phyloP scores from a whole-genome alignment of 2,797 vertebrate species.

The Cryptoblepharus egeriae region DNA sequence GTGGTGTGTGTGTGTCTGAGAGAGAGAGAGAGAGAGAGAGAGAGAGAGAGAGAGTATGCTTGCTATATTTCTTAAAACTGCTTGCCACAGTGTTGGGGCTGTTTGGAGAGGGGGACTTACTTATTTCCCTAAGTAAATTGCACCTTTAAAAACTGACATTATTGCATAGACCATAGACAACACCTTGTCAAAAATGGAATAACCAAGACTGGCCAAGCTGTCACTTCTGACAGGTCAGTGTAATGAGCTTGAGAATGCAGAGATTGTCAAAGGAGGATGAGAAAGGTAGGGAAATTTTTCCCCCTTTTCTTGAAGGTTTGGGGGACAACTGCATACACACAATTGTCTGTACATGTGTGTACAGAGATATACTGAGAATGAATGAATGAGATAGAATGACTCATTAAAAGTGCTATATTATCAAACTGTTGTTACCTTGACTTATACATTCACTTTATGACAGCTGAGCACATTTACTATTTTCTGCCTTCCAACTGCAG shows the following conservation, averaged over 20 bases:
- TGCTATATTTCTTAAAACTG: slow-evolving; percentile 22
- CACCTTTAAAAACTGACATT: slow-evolving; percentile 79
- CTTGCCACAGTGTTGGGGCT: slow-evolving; percentile 59
- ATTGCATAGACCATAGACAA: slow-evolving; percentile 73
- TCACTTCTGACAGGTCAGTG: slow-evolving; percentile 81
- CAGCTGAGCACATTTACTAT: slow-evolving; percentile 66
- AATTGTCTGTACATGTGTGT: no score
- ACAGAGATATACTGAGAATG: no score
- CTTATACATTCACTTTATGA: no score
- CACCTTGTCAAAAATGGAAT: slow-evolving; percentile 80
- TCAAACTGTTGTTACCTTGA: slow-evolving; percentile 65
- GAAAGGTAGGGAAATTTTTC: slow-evolving; percentile 27
- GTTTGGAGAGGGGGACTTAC: slow-evolving; percentile 43
- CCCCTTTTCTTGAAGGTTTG: slow-evolving; percentile 63
- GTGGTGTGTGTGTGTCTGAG: no score
- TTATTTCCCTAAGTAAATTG: slow-evolving; percentile 70
- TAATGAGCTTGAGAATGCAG: slow-evolving; percentile 80
- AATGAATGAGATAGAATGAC: slow-evolving; percentile 16
- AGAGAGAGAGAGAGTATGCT: no score
- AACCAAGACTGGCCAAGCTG: slow-evolving; percentile 77
- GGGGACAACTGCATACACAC: slow-evolving; percentile 68
- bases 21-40: not conserved
- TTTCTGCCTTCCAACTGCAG: not conserved
- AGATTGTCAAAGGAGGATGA: slow-evolving; percentile 67
- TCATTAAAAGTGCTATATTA: slow-evolving; percentile 76